Conservation (phyloP, 2,797 vertebrate genomes). For the Crenichthys baileyi region DNA sequence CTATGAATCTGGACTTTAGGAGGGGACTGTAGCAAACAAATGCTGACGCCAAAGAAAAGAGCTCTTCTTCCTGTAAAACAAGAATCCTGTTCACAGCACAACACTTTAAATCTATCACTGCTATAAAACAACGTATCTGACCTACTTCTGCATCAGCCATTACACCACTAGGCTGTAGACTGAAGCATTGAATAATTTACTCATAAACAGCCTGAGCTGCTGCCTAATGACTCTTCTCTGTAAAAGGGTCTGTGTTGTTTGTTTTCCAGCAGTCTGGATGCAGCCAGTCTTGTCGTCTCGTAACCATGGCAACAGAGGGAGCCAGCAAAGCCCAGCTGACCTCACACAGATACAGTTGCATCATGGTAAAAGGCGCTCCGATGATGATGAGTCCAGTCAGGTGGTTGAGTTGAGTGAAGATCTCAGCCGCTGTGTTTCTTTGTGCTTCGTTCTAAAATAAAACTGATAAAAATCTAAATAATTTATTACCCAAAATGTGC, state of each 20-base stretch:
- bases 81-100: neutral
- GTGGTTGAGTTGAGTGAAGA: constrained; percentile 11
- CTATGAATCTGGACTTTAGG: too few relatives aligned
- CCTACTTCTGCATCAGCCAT: neutral
- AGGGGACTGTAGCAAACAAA: too few relatives aligned
- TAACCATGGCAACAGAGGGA: constrained; percentile 64
- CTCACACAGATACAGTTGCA: constrained; percentile 63
- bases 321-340: constrained; percentile 70
- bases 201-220: neutral
- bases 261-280: constrained; percentile 64
- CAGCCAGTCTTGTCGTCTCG: constrained; percentile 57
- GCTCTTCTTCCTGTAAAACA: neutral
- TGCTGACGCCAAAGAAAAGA: too few relatives aligned
- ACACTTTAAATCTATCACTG: neutral
- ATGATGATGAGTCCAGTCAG: constrained; percentile 37
- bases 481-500: constrained; percentile 13
- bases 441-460: constrained; percentile 12
- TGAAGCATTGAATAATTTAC: neutral
- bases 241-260: constrained; percentile 37
- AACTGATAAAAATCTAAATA: constrained; percentile 40
- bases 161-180: neutral
- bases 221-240: constrained; percentile 9
- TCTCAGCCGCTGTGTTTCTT: constrained; percentile 20
- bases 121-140: neutral
- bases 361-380: constrained; percentile 40